Percentiles rank a stretch among this genome's conserved stretches.
Conservation (phyloP, 1,140 invertebrate genomes). For the Drosophila melanica region DNA sequence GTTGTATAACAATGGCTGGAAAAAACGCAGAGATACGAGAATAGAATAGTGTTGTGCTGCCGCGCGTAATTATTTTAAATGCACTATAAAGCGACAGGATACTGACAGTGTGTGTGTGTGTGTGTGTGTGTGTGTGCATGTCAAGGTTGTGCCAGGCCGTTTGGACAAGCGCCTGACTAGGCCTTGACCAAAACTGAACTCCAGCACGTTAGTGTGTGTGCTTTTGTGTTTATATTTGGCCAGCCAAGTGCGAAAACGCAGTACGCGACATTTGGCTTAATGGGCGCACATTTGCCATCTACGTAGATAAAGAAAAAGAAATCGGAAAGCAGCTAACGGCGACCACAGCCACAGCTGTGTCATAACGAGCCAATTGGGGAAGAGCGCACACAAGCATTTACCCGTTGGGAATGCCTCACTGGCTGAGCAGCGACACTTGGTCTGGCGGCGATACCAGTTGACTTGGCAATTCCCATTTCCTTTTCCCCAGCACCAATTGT, state of each 20-base stretch:
- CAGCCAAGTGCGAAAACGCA: constrained; percentile 41
- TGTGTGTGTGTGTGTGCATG: constrained; percentile 27
- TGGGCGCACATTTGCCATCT: constrained; percentile 49
- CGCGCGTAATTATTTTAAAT: constrained; percentile 71
- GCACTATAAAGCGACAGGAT: constrained; percentile 29
- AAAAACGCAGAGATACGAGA: constrained; percentile 31
- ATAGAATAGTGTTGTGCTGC: constrained; percentile 22
- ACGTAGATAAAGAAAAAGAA: constrained; percentile 24
- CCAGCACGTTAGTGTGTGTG: constrained; percentile 40
- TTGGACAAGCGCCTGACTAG: constrained; percentile 34
- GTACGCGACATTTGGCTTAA: constrained; percentile 57
- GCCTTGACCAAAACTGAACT: constrained; percentile 68
- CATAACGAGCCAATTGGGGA: background rate
- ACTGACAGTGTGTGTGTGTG: background rate
- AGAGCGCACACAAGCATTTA: constrained; percentile 21
- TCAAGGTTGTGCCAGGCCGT: constrained; percentile 59
- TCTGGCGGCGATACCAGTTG: constrained; percentile 35
- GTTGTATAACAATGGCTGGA: constrained; percentile 33
- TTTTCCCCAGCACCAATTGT: constrained; percentile 14
- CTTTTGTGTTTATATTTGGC: constrained; percentile 26
- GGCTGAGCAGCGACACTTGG: constrained; percentile 40
- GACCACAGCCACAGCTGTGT: constrained; percentile 17
- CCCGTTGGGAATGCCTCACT: constrained; percentile 32
- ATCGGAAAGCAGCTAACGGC: constrained; percentile 8
- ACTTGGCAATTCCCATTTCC: constrained; percentile 9